phyloP scores from a whole-genome alignment of 1,140 invertebrate species.

The Gryllus bimaculatus region DNA sequence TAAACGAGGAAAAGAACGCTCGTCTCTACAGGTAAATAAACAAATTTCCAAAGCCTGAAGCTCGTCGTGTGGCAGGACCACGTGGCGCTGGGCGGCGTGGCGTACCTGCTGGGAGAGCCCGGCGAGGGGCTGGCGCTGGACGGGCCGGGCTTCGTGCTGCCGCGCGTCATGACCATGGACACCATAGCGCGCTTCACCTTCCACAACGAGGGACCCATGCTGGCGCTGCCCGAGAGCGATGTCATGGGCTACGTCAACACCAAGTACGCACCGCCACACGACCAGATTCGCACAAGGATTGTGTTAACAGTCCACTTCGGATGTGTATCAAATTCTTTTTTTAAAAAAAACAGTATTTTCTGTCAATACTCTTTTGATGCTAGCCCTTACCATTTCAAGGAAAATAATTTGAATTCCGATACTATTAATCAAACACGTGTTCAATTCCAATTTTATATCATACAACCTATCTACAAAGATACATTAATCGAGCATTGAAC shows the following conservation, averaged over 20 bases:
- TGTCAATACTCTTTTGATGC: too few relatives aligned
- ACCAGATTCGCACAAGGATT: too few relatives aligned
- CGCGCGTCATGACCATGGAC: constrained; percentile 41
- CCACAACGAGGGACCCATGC: constrained; percentile 48
- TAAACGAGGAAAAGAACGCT: too few relatives aligned
- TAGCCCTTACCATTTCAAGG: too few relatives aligned
- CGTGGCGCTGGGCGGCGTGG: constrained; percentile 51
- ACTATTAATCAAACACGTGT: too few relatives aligned
- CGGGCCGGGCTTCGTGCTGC: constrained; percentile 48
- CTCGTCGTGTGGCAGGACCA: constrained; percentile 47
- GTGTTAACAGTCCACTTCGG: too few relatives aligned
- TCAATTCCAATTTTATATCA: too few relatives aligned
- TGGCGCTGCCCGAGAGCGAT: constrained; percentile 57
- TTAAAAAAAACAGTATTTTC: too few relatives aligned
- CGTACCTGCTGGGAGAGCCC: constrained; percentile 41
- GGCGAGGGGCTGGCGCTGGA: constrained; percentile 37
- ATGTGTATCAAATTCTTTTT: too few relatives aligned
- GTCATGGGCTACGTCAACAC: constrained; percentile 68
- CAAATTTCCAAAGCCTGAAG: constrained; percentile 24
- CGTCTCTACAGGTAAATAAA: not conserved
- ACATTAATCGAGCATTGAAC: too few relatives aligned
- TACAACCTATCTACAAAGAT: too few relatives aligned
- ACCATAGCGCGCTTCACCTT: constrained; percentile 45
- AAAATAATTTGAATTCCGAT: too few relatives aligned
- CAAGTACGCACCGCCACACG: constrained; percentile 32